Conservation (phyloP, 2,113 vertebrate genomes). For the Castor canadensis region DNA sequence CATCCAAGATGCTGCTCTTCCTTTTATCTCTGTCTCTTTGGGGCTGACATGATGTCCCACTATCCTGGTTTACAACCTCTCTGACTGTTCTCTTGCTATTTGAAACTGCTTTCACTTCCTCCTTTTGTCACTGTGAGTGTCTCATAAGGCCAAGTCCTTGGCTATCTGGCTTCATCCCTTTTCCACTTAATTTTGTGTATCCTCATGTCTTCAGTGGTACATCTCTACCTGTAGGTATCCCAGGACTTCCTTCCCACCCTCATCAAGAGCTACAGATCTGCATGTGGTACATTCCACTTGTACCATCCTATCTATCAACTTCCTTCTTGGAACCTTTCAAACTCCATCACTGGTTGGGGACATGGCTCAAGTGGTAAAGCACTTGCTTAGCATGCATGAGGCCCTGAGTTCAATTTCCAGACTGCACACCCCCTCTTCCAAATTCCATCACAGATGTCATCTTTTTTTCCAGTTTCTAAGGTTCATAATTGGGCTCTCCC, state of each 20-base stretch:
- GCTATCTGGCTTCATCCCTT: background rate
- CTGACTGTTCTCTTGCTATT: background rate
- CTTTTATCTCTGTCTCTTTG: background rate
- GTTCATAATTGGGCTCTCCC: background rate
- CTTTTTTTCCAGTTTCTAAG: background rate
- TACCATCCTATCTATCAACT: background rate
- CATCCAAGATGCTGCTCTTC: background rate
- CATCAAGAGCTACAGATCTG: background rate
- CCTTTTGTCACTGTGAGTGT: background rate
- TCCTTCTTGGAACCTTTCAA: background rate
- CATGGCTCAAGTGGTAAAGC: no score
- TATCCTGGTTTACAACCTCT: background rate
- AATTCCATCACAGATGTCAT: background rate
- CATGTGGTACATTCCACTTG: background rate
- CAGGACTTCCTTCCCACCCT: background rate
- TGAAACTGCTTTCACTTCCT: background rate
- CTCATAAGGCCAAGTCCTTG: background rate
- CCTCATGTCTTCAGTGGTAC: background rate
- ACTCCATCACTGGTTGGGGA: no score
- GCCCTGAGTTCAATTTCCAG: no score
- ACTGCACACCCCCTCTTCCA: no score
- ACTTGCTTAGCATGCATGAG: no score
- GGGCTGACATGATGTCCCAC: background rate
- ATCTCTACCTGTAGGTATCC: background rate
- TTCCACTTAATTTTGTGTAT: background rate